A percentile compares a stretch with the other conserved stretches of the same genome.
Conservation (phyloP, 2,797 vertebrate genomes). For the Poeciliopsis gracilis region DNA sequence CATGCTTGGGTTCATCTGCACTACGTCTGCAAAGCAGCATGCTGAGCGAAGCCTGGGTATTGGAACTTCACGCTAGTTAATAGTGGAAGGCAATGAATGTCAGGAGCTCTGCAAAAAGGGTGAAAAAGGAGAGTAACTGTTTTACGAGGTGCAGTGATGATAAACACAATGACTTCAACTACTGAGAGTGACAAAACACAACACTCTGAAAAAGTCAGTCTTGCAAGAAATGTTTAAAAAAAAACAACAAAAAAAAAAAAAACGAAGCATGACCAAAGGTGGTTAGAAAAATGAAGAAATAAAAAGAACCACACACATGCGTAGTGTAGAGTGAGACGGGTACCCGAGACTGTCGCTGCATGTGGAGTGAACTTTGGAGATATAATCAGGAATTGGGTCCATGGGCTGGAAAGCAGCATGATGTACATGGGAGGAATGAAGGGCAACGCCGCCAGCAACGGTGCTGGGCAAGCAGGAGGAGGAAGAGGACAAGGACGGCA, state of each 20-base stretch:
- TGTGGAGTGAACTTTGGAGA: slow-evolving; percentile 79
- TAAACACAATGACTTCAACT: slow-evolving; percentile 9
- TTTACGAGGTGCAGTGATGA: slow-evolving; percentile 11
- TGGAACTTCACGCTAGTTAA: slow-evolving; percentile 63
- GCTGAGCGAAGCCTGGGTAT: slow-evolving; percentile 31
- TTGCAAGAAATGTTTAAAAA: not conserved
- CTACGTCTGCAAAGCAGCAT: slow-evolving; percentile 53
- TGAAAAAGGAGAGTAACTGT: slow-evolving; percentile 13
- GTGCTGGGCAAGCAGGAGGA: slow-evolving; percentile 72
- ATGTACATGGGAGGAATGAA: slow-evolving; percentile 86
- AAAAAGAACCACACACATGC: slow-evolving; percentile 55
- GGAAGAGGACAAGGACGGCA: slow-evolving; percentile 60
- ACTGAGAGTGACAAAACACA: slow-evolving; percentile 8
- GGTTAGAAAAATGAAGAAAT: not conserved
- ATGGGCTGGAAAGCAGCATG: slow-evolving; percentile 92
- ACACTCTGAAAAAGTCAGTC: not conserved
- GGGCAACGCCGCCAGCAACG: slow-evolving; percentile 63
- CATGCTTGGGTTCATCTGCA: slow-evolving; percentile 63
- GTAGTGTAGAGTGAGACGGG: slow-evolving; percentile 65
- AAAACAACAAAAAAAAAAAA: not conserved
- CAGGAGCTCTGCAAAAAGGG: slow-evolving; percentile 28
- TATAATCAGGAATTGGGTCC: slow-evolving; percentile 91
- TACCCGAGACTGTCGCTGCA: slow-evolving; percentile 90
- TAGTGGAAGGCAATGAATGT: slow-evolving; percentile 44
- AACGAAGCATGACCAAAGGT: slow-evolving; percentile 4